Conservation (phyloP, 2,888 invertebrate genomes). For the Heliconius charithonia region DNA sequence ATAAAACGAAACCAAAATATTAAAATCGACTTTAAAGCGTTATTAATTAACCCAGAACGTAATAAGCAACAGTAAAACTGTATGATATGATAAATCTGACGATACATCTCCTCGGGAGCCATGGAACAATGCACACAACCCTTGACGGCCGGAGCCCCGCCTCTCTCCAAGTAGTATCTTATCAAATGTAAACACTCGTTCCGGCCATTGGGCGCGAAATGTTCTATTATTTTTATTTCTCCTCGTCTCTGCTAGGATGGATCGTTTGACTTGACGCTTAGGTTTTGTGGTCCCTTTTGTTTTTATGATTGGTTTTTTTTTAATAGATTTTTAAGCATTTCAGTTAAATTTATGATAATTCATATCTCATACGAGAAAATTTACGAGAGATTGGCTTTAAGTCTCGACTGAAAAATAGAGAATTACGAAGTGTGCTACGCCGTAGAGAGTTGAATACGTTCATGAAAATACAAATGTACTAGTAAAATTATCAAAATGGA, state of each 20-base stretch:
- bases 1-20: not conserved
- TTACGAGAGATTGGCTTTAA: not conserved
- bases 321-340: conserved; percentile 20
- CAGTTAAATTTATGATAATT: not conserved
- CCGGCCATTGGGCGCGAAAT: conserved; percentile 75
- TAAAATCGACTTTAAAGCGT: not conserved
- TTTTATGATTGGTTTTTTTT: conserved; percentile 23
- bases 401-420: not conserved
- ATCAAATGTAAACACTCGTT: conserved; percentile 82
- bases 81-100: conserved; percentile 31
- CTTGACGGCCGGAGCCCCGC: conserved; percentile 23
- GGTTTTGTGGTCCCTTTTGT: conserved; percentile 37
- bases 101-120: conserved; percentile 23
- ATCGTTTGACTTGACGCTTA: conserved; percentile 41
- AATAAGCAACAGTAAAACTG: not conserved
- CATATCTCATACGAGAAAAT: not conserved
- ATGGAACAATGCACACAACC: conserved; percentile 31
- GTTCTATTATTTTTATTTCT: conserved; percentile 76
- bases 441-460: not conserved
- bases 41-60: not conserved
- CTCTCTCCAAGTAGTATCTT: conserved; percentile 55
- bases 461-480: not conserved
- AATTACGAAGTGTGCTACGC: not conserved
- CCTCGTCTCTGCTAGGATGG: conserved; percentile 58
- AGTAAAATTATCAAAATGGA: not conserved